Conservation (phyloP, 2,888 invertebrate species). For the Protophormia terraenovae region DNA sequence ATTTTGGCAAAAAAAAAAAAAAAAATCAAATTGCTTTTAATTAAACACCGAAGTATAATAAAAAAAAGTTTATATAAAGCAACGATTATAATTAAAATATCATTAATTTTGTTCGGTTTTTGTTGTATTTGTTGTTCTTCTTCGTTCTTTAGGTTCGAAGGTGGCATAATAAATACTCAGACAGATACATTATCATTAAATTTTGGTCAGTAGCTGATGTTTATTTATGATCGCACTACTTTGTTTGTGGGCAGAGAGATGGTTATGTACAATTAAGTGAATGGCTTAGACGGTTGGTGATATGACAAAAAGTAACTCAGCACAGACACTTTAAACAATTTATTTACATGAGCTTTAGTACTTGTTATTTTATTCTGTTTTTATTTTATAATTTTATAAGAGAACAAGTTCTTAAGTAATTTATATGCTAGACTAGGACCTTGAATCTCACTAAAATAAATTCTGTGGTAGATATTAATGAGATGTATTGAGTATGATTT, state of each 20-base stretch:
- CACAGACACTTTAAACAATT: background rate
- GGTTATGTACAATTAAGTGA: no score
- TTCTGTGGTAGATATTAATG: no score
- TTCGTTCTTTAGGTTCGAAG: background rate
- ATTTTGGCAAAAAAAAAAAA: background rate
- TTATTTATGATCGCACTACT: background rate
- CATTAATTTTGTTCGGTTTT: no score
- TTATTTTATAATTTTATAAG: no score
- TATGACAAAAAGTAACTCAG: background rate
- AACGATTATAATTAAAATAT: conserved; percentile 46
- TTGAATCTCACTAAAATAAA: no score
- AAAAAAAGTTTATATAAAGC: background rate
- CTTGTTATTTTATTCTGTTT: no score
- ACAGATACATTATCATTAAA: background rate
- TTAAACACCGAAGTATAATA: no score
- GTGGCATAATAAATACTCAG: background rate
- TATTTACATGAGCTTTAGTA: no score
- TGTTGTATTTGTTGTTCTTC: background rate
- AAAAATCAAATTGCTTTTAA: background rate
- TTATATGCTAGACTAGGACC: no score
- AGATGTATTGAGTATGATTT: no score
- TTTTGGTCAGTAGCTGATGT: conserved; percentile 2
- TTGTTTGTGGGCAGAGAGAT: background rate
- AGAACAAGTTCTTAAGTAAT: no score
- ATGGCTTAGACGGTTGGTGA: background rate